These are phyloP conservation scores for Diuraphis noxia DNA, from an alignment of 1,140 invertebrate genomes.

Conservation along the genomic window DNA sequence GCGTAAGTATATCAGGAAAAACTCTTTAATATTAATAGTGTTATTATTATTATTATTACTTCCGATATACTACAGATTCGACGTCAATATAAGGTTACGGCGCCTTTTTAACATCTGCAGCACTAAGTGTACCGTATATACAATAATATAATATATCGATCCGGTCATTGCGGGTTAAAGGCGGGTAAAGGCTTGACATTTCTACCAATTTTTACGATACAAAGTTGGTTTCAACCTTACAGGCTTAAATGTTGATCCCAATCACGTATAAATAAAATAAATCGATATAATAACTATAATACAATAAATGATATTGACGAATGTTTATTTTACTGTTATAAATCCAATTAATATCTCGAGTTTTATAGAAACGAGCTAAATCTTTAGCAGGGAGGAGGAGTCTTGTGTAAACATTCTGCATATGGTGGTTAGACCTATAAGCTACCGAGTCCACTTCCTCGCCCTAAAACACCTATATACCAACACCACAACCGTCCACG, in stretches of 20 bases:
- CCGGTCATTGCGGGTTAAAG: too few species aligned
- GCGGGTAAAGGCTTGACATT: background rate
- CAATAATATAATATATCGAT: too few species aligned
- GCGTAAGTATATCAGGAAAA: background rate
- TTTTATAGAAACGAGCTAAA: background rate
- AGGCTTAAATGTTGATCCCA: background rate
- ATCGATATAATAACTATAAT: too few species aligned
- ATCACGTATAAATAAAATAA: background rate
- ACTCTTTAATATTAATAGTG: too few species aligned
- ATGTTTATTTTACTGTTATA: background rate
- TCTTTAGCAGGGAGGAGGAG: background rate
- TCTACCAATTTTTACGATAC: background rate
- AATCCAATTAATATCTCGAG: background rate
- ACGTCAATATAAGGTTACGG: too few species aligned
- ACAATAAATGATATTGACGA: background rate
- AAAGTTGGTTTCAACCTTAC: background rate
- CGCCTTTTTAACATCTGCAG: background rate
- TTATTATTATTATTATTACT: background rate
- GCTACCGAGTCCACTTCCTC: too few species aligned
- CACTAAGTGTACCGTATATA: background rate
- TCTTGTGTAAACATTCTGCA: background rate
- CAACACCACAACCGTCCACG: background rate
- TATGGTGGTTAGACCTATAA: too few species aligned
- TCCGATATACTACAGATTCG: background rate
- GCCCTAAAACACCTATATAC: background rate